Percentiles rank a stretch among this genome's conserved stretches.
These are phyloP conservation scores for Bubo bubo DNA, from an alignment of 2,113 vertebrate genomes.

Conservation along the genomic window DNA sequence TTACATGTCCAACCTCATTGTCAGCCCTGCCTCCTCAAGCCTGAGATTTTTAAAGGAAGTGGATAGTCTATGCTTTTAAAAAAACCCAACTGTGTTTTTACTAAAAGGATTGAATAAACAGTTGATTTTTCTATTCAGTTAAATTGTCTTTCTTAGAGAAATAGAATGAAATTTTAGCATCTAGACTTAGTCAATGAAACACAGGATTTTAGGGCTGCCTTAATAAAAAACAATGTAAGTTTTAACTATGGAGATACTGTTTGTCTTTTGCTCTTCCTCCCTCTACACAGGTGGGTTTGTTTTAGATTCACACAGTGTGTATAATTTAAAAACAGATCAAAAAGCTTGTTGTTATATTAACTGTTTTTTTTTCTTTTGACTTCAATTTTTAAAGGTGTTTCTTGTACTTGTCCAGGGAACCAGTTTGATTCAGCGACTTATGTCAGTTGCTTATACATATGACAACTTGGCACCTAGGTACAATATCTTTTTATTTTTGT, in stretches of 20 bases:
- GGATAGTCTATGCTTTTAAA: background rate
- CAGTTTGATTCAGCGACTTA: slow-evolving; percentile 95
- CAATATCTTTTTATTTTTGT: slow-evolving; percentile 67
- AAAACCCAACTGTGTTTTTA: background rate
- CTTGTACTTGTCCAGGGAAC: slow-evolving; percentile 95
- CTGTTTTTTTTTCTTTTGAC: slow-evolving; percentile 56
- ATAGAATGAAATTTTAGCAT: background rate
- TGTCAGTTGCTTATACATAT: slow-evolving; percentile 98
- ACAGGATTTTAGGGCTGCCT: background rate
- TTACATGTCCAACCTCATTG: background rate
- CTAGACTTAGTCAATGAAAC: background rate
- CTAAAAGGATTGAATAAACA: background rate
- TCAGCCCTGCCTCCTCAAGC: background rate
- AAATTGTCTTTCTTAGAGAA: background rate
- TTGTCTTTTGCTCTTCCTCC: background rate
- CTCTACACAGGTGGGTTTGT: slow-evolving; percentile 28
- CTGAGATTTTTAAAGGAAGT: background rate
- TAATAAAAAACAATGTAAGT: background rate
- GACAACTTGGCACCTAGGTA: slow-evolving; percentile 98
- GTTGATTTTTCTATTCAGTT: background rate
- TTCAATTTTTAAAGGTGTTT: slow-evolving; percentile 87
- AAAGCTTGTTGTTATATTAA: slow-evolving; percentile 70
- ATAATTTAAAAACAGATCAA: slow-evolving; percentile 41
- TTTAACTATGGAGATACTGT: background rate
- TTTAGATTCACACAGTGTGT: slow-evolving; percentile 55